Evolutionary conservation across 2,888 invertebrate species (phyloP).

Genomic region (Drosophila bunnanda): DNA sequence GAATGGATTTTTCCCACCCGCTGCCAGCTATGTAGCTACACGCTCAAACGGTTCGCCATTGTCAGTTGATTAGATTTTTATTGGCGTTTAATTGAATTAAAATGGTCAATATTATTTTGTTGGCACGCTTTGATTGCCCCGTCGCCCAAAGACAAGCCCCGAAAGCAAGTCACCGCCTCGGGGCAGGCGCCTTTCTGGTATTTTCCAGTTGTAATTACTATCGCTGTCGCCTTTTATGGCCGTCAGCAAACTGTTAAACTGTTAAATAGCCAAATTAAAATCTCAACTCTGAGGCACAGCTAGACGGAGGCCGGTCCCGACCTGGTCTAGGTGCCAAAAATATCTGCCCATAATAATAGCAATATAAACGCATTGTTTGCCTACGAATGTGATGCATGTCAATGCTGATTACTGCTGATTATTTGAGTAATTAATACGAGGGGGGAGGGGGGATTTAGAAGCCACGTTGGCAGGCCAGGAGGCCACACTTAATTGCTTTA

Average conservation of each 20-base stretch:
- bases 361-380: constrained; percentile 5
- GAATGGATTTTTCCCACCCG: constrained; percentile 6
- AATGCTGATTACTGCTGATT: constrained; percentile 33
- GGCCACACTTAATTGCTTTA: constrained; percentile 40
- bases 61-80: constrained; percentile 79
- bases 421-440: constrained; percentile 1
- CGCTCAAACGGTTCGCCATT: constrained; percentile 52
- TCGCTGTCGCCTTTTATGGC: constrained; percentile 38
- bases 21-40: background rate
- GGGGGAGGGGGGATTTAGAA: background rate
- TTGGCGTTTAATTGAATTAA: constrained; percentile 81
- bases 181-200: constrained; percentile 62
- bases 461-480: constrained; percentile 4
- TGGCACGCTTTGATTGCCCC: constrained; percentile 60
- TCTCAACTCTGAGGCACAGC: constrained; percentile 9
- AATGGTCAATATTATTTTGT: constrained; percentile 64
- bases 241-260: constrained; percentile 21
- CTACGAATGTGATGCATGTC: constrained; percentile 25
- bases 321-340: background rate
- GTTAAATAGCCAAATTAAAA: constrained; percentile 6
- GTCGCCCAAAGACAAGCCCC: constrained; percentile 43
- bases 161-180: constrained; percentile 35
- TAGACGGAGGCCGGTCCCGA: constrained; percentile 35
- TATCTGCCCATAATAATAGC: constrained; percentile 4
- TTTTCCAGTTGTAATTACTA: constrained; percentile 71